These are phyloP conservation scores for Scrobipalpa costella DNA, from an alignment of 2,888 invertebrate species.

Conservation along the genomic window DNA sequence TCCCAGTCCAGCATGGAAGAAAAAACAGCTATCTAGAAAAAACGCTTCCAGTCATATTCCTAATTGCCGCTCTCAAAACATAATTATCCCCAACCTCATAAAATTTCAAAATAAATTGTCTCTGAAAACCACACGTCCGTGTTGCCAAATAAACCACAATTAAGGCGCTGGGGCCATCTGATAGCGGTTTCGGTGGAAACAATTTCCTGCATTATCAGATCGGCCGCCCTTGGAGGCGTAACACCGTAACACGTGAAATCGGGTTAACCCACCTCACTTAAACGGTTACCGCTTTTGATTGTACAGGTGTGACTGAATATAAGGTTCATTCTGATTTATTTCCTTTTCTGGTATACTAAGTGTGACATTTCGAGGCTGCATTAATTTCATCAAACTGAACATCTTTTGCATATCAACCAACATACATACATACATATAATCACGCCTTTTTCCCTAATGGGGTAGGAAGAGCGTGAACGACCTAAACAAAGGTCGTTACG, in stretches of 20 bases:
- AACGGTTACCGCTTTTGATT: conserved; percentile 30
- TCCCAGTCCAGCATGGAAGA: too few relatives aligned
- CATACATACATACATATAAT: too few relatives aligned
- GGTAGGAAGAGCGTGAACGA: too few relatives aligned
- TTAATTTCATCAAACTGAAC: too few relatives aligned
- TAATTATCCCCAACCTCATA: conserved; percentile 5
- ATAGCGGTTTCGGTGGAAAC: conserved; percentile 71
- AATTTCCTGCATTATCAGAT: conserved; percentile 69
- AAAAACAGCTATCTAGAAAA: too few relatives aligned
- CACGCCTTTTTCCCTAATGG: too few relatives aligned
- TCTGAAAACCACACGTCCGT: conserved; percentile 8
- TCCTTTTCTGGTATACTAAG: not conserved
- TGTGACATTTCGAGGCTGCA: too few relatives aligned
- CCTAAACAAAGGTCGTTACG: too few relatives aligned
- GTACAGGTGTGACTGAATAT: conserved; percentile 25
- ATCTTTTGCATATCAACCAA: too few relatives aligned
- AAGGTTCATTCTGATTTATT: not conserved
- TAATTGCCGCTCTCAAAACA: not conserved
- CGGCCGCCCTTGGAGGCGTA: conserved; percentile 49
- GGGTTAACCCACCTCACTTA: conserved; percentile 28
- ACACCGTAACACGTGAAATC: conserved; percentile 56
- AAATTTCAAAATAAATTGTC: conserved; percentile 1
- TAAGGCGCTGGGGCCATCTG: conserved; percentile 55
- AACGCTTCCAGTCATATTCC: too few relatives aligned
- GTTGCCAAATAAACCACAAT: conserved; percentile 22